Evolutionary conservation across 2,797 vertebrate genomes (phyloP), one percentile per base, ranked within the genome.

Genomic region (Acrossocheilus fasciatus): DNA sequence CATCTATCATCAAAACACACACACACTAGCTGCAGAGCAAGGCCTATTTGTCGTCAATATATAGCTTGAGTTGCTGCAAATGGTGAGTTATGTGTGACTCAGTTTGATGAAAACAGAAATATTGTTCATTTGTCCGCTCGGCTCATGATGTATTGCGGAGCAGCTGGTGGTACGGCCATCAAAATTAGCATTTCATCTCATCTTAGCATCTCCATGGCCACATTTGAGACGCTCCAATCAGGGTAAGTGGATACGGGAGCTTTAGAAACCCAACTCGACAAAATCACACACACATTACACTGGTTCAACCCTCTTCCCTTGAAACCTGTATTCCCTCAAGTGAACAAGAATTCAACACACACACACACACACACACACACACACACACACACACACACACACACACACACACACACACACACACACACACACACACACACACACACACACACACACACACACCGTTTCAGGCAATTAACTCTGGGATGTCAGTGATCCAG

Each of bases 1-100:
- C 97, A 97, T 99, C 98, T 98, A 98, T 98, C 98, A 98, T 97
- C 97, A 90, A 88, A 90, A 88, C 88, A 89, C 94, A 92, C 85
- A 87, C 89, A 89, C 93, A 91, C 91, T 69, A 62, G 68, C 80
- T 75, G 64, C 59, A 83, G 81, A 64, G 70, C 86, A 83, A 45
- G 14, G 20, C 12, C 64, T 68, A 79, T 80, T 80, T 72, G 84
- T 81, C 11, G 52, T 75, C 84, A 43, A 81, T 75, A 81, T 81
- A 73, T 47, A 64, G 68, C 52, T 80, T 62, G n/a, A 74, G 41
- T 74, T 73, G 66, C 52, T 64, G 39, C 77, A 74, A 81, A 74
- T 66, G 23, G 57, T 86, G 68, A 86, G 77, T 86, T 81, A 81
- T 64, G 77, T 11, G 14, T 43, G n/a, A 81, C 41, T 80, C 83